Evolutionary conservation across 2,113 vertebrate species (phyloP).

Genomic region (Dolichallabes microphthalmus): DNA sequence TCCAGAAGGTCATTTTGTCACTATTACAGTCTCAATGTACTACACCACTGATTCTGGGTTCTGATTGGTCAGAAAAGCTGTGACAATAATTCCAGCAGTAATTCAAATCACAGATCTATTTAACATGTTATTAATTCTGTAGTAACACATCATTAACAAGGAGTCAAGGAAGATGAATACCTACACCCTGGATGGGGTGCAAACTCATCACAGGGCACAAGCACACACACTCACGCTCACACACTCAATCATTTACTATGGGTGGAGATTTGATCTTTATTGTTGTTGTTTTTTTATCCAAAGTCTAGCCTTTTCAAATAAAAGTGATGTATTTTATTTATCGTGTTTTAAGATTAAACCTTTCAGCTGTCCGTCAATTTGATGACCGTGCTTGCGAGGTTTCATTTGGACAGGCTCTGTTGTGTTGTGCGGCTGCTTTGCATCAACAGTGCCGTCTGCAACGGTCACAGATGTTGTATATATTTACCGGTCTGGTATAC

Average conservation of each 20-base stretch:
- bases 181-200: background rate
- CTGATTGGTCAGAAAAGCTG: background rate
- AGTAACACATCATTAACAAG: background rate
- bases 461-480: too few species aligned
- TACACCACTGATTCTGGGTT: background rate
- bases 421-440: too few species aligned
- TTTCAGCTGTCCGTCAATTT: too few species aligned
- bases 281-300: background rate
- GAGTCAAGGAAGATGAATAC: background rate
- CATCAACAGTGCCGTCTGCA: too few species aligned
- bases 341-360: background rate
- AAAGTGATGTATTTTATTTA: background rate
- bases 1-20: background rate
- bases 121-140: background rate
- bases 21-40: background rate
- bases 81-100: too few species aligned
- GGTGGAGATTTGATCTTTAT: too few species aligned
- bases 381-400: too few species aligned
- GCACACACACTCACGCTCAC: too few species aligned
- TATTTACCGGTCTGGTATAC: too few species aligned
- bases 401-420: too few species aligned
- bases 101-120: background rate
- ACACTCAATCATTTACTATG: too few species aligned
- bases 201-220: too few species aligned
- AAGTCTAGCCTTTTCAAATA: background rate